A percentile compares a stretch with the other conserved stretches of the same genome.
Conservation (phyloP, 2,113 vertebrate species). For the Triplophysa dalaica region DNA sequence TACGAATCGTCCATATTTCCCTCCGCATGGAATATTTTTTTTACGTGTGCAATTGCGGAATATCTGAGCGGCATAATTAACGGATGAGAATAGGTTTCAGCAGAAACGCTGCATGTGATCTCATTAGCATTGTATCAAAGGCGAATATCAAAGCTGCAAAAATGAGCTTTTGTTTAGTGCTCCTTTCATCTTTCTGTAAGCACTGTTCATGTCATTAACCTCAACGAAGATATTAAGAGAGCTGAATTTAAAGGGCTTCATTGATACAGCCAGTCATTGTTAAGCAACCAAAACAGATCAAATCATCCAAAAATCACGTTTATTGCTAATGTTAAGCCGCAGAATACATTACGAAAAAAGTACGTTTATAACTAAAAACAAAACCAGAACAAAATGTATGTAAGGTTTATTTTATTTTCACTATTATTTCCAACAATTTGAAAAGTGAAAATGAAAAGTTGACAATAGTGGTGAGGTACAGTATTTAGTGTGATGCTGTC, state of each 20-base stretch:
- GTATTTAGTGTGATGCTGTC: too few relatives aligned
- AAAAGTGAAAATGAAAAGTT: too few relatives aligned
- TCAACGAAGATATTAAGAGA: conserved; percentile 68
- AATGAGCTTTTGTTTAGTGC: conserved; percentile 70
- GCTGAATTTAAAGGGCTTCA: conserved; percentile 66
- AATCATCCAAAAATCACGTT: neutral
- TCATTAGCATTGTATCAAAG: conserved; percentile 77
- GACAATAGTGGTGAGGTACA: too few relatives aligned
- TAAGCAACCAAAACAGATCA: conserved; percentile 21
- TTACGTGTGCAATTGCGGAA: conserved; percentile 57
- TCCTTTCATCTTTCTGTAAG: conserved; percentile 75
- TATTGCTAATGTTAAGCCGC: neutral
- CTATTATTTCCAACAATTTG: too few relatives aligned
- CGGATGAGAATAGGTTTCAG: conserved; percentile 65
- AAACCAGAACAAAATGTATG: too few relatives aligned
- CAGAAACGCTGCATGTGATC: conserved; percentile 68
- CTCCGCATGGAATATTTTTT: conserved; percentile 31
- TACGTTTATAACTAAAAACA: too few relatives aligned
- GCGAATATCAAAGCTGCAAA: conserved; percentile 72
- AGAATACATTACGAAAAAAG: neutral
- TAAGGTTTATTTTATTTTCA: too few relatives aligned
- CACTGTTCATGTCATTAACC: conserved; percentile 72
- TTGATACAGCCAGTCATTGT: conserved; percentile 55
- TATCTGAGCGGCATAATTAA: conserved; percentile 72
- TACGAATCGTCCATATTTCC: neutral